These are phyloP conservation scores for Mirounga angustirostris DNA, from an alignment of 2,113 vertebrate genomes.

Conservation along the genomic window DNA sequence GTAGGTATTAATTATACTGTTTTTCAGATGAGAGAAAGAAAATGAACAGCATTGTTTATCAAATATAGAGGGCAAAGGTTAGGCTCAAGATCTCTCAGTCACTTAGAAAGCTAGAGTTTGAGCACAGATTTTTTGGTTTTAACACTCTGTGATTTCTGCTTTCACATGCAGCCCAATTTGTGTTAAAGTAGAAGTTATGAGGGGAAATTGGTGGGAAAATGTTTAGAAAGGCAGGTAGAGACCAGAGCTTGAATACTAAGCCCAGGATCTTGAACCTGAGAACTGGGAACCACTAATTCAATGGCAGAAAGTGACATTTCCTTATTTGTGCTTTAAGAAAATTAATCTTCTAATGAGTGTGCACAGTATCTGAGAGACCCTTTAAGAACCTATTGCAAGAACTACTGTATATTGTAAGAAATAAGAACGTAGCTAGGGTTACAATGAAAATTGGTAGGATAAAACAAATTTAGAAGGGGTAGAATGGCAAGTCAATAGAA, in stretches of 20 bases:
- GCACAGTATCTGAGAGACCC: not conserved
- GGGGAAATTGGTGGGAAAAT: not conserved
- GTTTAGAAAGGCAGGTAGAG: not conserved
- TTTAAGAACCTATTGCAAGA: not conserved
- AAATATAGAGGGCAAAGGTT: not conserved
- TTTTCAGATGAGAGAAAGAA: not conserved
- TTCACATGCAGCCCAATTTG: not conserved
- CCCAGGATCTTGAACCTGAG: not conserved
- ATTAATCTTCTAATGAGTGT: not conserved
- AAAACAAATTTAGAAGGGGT: not conserved
- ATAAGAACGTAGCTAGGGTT: not conserved
- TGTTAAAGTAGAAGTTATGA: not conserved
- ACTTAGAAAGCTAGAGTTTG: not conserved
- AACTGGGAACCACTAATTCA: not conserved
- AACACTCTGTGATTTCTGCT: not conserved
- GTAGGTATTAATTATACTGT: not conserved
- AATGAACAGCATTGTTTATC: not conserved
- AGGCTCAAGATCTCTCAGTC: not conserved
- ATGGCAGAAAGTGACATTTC: not conserved
- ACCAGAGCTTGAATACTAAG: not conserved
- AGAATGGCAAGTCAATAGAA: not conserved
- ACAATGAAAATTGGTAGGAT: not conserved
- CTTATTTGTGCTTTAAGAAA: not conserved
- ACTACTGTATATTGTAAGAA: not conserved
- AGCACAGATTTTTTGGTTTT: not conserved